Evolutionary conservation across 2,888 invertebrate species (phyloP).

Genomic region (Meteorus colon): DNA sequence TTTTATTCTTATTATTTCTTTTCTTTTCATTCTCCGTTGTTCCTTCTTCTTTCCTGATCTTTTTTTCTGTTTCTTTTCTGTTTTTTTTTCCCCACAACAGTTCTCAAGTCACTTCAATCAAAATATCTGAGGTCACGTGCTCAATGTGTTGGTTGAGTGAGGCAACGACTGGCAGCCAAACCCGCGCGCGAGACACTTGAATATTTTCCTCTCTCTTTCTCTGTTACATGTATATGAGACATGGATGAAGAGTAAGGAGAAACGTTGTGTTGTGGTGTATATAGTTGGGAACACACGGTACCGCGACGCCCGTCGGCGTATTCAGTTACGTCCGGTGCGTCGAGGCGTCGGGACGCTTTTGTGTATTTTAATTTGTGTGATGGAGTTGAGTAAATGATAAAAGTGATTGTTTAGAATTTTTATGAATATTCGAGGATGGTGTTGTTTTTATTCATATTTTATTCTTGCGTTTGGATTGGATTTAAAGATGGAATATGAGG

Average conservation of each 20-base stretch:
- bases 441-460: not conserved
- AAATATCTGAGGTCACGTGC: slow-evolving; percentile 48
- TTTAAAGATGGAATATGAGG: not conserved
- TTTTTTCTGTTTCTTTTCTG: slow-evolving; percentile 44
- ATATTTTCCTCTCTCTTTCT: not conserved
- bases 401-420: no score
- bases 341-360: slow-evolving; percentile 64
- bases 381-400: no score
- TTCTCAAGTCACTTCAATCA: slow-evolving; percentile 51
- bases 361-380: not conserved
- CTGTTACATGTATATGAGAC: slow-evolving; percentile 2
- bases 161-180: slow-evolving; percentile 14
- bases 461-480: not conserved
- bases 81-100: slow-evolving; percentile 28
- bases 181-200: not conserved
- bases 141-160: slow-evolving; percentile 35
- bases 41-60: slow-evolving; percentile 38
- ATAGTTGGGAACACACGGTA: slow-evolving; percentile 20
- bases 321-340: slow-evolving; percentile 71
- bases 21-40: slow-evolving; percentile 38
- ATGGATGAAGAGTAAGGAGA: slow-evolving; percentile 22
- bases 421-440: not conserved
- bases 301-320: slow-evolving; percentile 53
- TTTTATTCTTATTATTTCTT: slow-evolving; percentile 30
- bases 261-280: slow-evolving; percentile 31